Percentiles rank a stretch among this genome's conserved stretches.
These are phyloP conservation scores for Varanus salvator DNA, from an alignment of 2,113 vertebrate genomes.

Conservation along the genomic window DNA sequence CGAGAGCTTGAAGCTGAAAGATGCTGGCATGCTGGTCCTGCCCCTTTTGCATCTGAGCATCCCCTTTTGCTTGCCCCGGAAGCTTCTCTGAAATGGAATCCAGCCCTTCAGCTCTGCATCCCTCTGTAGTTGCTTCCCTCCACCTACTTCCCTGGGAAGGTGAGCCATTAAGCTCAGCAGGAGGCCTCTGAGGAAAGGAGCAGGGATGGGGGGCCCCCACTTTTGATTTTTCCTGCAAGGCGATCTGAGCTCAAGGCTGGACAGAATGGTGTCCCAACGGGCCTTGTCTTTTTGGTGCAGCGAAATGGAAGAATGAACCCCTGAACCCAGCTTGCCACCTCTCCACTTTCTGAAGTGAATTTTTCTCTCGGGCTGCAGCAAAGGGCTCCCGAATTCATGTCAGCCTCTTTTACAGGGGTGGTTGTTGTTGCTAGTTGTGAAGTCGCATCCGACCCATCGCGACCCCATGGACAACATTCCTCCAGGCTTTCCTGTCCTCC, in stretches of 20 bases:
- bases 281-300: not conserved
- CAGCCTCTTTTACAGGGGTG: not conserved
- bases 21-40: too few species aligned
- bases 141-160: not conserved
- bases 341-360: not conserved
- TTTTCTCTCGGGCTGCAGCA: slow-evolving; percentile 8
- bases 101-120: not conserved
- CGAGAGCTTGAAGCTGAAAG: too few species aligned
- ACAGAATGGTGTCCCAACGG: not conserved
- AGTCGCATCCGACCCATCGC: too few species aligned
- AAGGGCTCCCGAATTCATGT: not conserved
- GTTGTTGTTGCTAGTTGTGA: too few species aligned
- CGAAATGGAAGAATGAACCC: not conserved
- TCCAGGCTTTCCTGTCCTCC: too few species aligned
- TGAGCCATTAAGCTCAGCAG: not conserved
- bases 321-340: not conserved
- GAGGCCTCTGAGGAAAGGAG: too few species aligned
- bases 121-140: not conserved
- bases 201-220: too few species aligned
- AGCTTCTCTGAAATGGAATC: too few species aligned
- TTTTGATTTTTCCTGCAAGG: too few species aligned
- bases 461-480: too few species aligned
- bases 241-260: not conserved
- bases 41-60: too few species aligned
- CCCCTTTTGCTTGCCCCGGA: too few species aligned